Conservation (phyloP, 2,888 invertebrate species). For the Epinotia nisella region DNA sequence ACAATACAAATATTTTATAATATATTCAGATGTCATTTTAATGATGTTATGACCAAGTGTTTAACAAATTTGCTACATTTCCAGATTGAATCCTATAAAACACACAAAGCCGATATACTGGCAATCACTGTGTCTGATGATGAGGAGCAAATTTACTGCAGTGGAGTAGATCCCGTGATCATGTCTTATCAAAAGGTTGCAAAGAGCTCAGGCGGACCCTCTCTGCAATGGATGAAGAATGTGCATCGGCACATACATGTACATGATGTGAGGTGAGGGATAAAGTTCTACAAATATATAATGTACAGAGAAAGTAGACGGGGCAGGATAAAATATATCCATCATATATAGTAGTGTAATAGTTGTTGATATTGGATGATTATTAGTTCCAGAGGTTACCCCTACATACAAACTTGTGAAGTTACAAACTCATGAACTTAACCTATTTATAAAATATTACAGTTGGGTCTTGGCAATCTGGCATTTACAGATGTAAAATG, state of each 20-base stretch:
- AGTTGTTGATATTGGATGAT: too few relatives aligned
- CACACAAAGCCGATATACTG: constrained; percentile 93
- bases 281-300: neutral
- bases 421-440: too few relatives aligned
- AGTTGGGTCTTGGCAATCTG: too few relatives aligned
- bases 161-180: constrained; percentile 93
- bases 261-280: constrained; percentile 90
- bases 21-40: neutral
- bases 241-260: constrained; percentile 92
- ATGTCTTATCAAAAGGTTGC: constrained; percentile 89
- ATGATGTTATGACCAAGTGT: neutral
- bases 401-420: too few relatives aligned
- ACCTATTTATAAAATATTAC: too few relatives aligned
- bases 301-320: too few relatives aligned
- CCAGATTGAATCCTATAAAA: constrained; percentile 89
- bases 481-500: too few relatives aligned
- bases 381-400: too few relatives aligned
- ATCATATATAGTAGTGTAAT: too few relatives aligned
- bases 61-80: constrained; percentile 9
- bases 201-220: constrained; percentile 77
- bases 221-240: constrained; percentile 92
- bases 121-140: constrained; percentile 89
- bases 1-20: constrained; percentile 1
- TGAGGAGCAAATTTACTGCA: constrained; percentile 88
- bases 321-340: too few relatives aligned